These are phyloP conservation scores for Drosophila bunnanda DNA, from an alignment of 2,888 invertebrate genomes.

Conservation along the genomic window DNA sequence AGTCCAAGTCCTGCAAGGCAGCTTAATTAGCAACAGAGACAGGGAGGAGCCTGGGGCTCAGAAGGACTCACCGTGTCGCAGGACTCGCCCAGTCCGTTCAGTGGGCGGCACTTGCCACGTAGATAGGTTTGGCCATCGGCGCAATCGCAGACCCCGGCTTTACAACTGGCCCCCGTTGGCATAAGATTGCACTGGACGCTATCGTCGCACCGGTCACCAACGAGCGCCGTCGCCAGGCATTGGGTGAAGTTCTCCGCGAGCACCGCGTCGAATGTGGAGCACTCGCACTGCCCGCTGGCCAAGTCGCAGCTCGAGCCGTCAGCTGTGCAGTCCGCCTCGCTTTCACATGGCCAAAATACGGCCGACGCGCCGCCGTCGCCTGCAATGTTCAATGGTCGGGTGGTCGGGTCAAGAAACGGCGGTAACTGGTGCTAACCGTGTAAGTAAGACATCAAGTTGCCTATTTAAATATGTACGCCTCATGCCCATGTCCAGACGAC, in stretches of 20 bases:
- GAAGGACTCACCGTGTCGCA: slow-evolving; percentile 77
- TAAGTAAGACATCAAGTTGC: neutral
- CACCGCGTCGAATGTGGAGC: slow-evolving; percentile 78
- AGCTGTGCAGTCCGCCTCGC: slow-evolving; percentile 79
- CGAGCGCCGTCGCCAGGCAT: slow-evolving; percentile 83
- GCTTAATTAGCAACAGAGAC: too few relatives aligned
- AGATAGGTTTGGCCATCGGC: slow-evolving; percentile 83
- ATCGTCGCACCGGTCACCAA: slow-evolving; percentile 84
- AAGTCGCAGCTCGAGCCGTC: slow-evolving; percentile 77
- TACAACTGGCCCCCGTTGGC: slow-evolving; percentile 85
- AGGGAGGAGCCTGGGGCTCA: too few relatives aligned
- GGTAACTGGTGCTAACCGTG: neutral
- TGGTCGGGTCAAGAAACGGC: slow-evolving; percentile 1
- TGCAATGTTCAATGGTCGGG: slow-evolving; percentile 46
- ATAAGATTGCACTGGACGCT: slow-evolving; percentile 85
- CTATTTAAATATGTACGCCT: slow-evolving; percentile 25
- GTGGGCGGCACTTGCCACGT: slow-evolving; percentile 82
- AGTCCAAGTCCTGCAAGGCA: slow-evolving; percentile 79
- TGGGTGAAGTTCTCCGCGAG: slow-evolving; percentile 79
- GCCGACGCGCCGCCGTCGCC: slow-evolving; percentile 70
- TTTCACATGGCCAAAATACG: slow-evolving; percentile 83
- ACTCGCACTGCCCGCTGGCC: slow-evolving; percentile 73
- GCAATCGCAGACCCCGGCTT: slow-evolving; percentile 84
- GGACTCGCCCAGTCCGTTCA: slow-evolving; percentile 80
- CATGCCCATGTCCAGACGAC: slow-evolving; percentile 18